Evolutionary conservation across 92 coral and sea anemone species (phyloP), one percentile per base, ranked within the genome.

Genomic region (Parazoanthus atlanticus): DNA sequence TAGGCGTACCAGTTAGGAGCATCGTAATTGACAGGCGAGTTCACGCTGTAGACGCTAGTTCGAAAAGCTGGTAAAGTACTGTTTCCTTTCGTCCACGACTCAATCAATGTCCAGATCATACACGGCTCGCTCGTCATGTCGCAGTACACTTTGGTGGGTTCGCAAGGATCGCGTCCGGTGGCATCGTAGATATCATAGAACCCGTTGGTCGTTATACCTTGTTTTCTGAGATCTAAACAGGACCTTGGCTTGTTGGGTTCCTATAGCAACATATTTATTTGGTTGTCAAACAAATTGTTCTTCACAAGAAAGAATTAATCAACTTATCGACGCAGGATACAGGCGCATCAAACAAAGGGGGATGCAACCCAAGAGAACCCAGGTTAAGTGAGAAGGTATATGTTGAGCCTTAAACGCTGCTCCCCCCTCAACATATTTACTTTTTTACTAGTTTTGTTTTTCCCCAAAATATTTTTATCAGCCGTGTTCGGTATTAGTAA

Each of bases 1-100:
- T 88, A 88, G 12, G 29, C 21, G 49, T 69, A 16, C 88, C 91
- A 81, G 88, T 73, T 81, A 1, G 91, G 91, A 25, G 74, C 28
- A 49, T 76, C 31, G 67, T 49, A 54, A 41, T 82, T 82, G 49
- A 82, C 88, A 72, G 91, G 91, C 19, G 80, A 52, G 66, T 82
- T 67, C 21, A 54, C 46, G 19, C 41, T 26, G 47, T 54, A 76
- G 31, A 82, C 71, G 72, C 31, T 33, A 5, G 23, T 58, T 34
- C 46, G 72, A 11, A 85, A 85, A 19, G 64, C 58, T 11, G 43
- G 38, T 47, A 86, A 9, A 6, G 0, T n/a, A 1, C 41, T 32
- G 33, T 86, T 86, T 23, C 34, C 76, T 17, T 52, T 54, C 0
- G 56, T 26, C 46, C 41, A 86, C 36, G 89, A 86, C 46, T 47